Evolutionary conservation across 2,888 invertebrate genomes (phyloP), one percentile per base, ranked within the genome.

Genomic region (Drosophila maculinotata): DNA sequence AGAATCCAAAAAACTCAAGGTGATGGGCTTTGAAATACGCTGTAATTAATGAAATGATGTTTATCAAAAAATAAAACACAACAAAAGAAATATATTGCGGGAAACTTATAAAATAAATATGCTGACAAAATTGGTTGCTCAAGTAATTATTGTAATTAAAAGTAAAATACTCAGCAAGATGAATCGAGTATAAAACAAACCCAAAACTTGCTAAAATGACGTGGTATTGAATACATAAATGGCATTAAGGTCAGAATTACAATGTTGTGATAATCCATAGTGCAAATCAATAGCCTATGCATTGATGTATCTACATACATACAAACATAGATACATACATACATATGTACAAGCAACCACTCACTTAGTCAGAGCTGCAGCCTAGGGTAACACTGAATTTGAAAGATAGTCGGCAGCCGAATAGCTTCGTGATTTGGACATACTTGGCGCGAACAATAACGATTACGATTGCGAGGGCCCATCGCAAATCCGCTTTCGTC

Each of bases 251-350:
- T 15, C 23, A 36, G 26, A 17, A 44, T 17, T 26, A 14, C 30
- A 31, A 8, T 30, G 15, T 28, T 36, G 14, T 28, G 20, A 26
- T 59, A 41, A 62, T 31, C 30, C 39, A 45, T 20, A 20, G 52
- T 69, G 53, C 68, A 60, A 69, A 69, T 58, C 64, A 7, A n/a
- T 3, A 38, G 9, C 7, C 30, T 20, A 20, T 20, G 20, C 20
- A 20, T 20, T 20, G 2, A 20, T 3, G 20, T n/a, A n/a, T n/a
- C n/a, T n/a, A n/a, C n/a, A n/a, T n/a, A n/a, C n/a, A n/a, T n/a
- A n/a, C n/a, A n/a, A n/a, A n/a, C n/a, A n/a, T n/a, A n/a, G n/a
- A n/a, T n/a, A n/a, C n/a, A n/a, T n/a, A n/a, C n/a, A n/a, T n/a
- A n/a, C n/a, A n/a, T n/a, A n/a, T n/a, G n/a, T n/a, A n/a, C n/a